Evolutionary conservation across 2,888 invertebrate genomes (phyloP).

Genomic region (Cyclophora punctaria): DNA sequence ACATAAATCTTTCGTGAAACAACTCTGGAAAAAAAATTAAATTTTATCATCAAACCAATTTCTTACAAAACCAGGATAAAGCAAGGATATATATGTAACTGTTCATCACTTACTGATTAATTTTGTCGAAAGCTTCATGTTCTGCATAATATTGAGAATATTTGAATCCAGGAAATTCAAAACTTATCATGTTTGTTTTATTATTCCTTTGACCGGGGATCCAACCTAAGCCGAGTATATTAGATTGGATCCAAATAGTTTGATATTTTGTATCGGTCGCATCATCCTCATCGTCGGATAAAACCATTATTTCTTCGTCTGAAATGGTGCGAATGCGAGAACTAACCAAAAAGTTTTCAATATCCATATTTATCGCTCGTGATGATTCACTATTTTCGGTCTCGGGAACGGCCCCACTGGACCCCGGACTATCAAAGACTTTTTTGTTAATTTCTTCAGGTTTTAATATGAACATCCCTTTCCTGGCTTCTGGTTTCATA

Average conservation of each 20-base stretch:
- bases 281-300: conserved; percentile 30
- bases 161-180: conserved; percentile 54
- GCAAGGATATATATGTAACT: background rate
- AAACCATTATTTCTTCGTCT: conserved; percentile 23
- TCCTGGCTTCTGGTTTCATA: conserved; percentile 21
- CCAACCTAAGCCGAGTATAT: conserved; percentile 43
- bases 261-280: conserved; percentile 5
- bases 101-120: conserved; percentile 49
- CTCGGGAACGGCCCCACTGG: background rate
- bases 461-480: conserved; percentile 55
- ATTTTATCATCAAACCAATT: too few relatives aligned
- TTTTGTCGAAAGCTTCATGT: conserved; percentile 44
- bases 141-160: conserved; percentile 42
- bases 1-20: conserved; percentile 37
- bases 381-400: too few relatives aligned
- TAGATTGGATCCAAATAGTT: conserved; percentile 45
- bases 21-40: conserved; percentile 26
- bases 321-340: conserved; percentile 22
- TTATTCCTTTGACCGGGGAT: conserved; percentile 37
- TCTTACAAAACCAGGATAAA: too few relatives aligned
- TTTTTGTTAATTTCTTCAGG: conserved; percentile 65
- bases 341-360: conserved; percentile 39
- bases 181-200: conserved; percentile 29
- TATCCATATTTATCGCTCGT: conserved; percentile 23
- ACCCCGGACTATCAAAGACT: conserved; percentile 13